Evolutionary conservation across 2,797 vertebrate genomes (phyloP), one percentile per base, ranked within the genome.

Genomic region (Stomatorhinus walkeri): DNA sequence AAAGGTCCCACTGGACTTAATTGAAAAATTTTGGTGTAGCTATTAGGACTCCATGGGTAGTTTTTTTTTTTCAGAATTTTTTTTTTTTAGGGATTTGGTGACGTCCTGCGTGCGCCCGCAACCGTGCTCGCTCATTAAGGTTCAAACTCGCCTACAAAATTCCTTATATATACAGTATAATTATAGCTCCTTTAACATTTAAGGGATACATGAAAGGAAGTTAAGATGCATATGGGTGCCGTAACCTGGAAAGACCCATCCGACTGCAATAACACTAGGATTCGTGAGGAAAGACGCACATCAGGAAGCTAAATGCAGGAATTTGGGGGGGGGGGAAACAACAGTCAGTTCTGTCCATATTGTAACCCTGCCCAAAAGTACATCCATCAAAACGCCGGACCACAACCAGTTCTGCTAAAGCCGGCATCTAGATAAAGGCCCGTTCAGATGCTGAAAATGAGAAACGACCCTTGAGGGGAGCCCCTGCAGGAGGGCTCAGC

Each of bases 321-420:
- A 51, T 28, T 28, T 6, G 40, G 43, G 56, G n/a, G 56, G 2
- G 36, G 36, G 36, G 36, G 36, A n/a, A 40, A 79, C 36, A 8
- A 79, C 3, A 48, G 83, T 22, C 83, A 24, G 9, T 51, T 28
- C 10, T 43, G 24, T 51, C 83, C 48, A 32, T 49, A 85, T 51
- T 12, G 2, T 22, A 76, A 87, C 84, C 84, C 87, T 87, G 86
- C 54, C 61, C n/a, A 32, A 89, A 24, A 72, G 68, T 32, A 48
- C 54, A 87, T 85, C 85, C 87, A 89, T 88, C 46, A 68, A 19
- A 49, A 89, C 59, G 72, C 85, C 40, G 88, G n/a, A 61, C 22
- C 84, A 87, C 43, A 61, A 88, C 86, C 88, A 89, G 56, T 7
- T 19, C 54, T 88, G n/a, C 87, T 2, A 43, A 46, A 10, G 76